Evolutionary conservation across 64 coral and sea anemone genomes (phyloP).

Genomic region (Platygyra sinensis): DNA sequence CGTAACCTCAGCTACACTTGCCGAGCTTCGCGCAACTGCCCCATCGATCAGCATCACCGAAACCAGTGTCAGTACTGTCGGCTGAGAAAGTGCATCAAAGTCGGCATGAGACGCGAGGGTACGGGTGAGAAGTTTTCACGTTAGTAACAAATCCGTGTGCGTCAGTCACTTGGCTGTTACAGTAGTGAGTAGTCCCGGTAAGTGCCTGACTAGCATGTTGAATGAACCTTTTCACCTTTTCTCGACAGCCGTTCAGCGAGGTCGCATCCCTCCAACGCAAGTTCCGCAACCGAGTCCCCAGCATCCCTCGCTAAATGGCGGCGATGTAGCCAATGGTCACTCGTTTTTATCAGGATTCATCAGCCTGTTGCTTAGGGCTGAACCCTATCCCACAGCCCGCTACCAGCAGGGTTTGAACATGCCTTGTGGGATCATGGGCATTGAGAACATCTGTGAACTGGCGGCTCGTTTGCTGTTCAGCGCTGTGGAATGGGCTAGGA

Average conservation of each 20-base stretch:
- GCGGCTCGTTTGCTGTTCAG: slow-evolving; percentile 91
- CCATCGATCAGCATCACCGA: slow-evolving; percentile 83
- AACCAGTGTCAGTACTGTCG: slow-evolving; percentile 94
- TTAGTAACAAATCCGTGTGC: slow-evolving; percentile 25
- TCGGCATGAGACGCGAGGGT: slow-evolving; percentile 95
- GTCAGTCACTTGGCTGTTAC: neutral
- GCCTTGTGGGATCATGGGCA: slow-evolving; percentile 97
- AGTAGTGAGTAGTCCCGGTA: slow-evolving; percentile 31
- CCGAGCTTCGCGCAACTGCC: slow-evolving; percentile 79
- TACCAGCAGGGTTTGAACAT: slow-evolving; percentile 98
- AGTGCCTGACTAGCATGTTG: slow-evolving; percentile 77
- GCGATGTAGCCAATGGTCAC: slow-evolving; percentile 78
- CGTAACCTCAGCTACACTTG: slow-evolving; percentile 88
- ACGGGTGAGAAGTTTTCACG: slow-evolving; percentile 60
- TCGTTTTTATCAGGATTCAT: slow-evolving; percentile 97
- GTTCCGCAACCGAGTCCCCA: slow-evolving; percentile 72
- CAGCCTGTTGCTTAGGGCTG: slow-evolving; percentile 88
- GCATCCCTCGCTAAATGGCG: slow-evolving; percentile 79
- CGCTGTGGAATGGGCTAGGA: slow-evolving; percentile 98
- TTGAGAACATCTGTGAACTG: slow-evolving; percentile 98
- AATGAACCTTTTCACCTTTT: slow-evolving; percentile 98
- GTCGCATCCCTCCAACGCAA: slow-evolving; percentile 96
- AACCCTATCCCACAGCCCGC: slow-evolving; percentile 92
- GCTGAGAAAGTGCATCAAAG: slow-evolving; percentile 87
- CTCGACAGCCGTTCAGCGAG: slow-evolving; percentile 98